These are phyloP conservation scores for Sciurus vulgaris DNA, from an alignment of 2,797 vertebrate species.

Conservation along the genomic window DNA sequence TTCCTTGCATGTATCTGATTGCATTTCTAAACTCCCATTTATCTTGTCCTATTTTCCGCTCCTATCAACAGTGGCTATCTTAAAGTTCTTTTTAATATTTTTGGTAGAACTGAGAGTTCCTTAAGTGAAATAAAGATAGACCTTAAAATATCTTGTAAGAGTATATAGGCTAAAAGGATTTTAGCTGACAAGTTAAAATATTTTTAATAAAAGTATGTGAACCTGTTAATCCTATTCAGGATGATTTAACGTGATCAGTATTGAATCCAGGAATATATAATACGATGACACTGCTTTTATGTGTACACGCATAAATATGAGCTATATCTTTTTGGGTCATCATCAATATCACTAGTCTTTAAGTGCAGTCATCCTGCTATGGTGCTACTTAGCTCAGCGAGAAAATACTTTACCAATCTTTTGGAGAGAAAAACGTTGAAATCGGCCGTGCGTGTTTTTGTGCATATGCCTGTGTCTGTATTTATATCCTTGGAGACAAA, in stretches of 20 bases:
- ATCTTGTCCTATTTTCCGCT: slow-evolving; percentile 62
- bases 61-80: slow-evolving; percentile 49
- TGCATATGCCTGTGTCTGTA: neutral
- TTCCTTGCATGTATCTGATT: slow-evolving; percentile 51
- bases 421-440: neutral
- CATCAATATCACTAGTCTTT: neutral
- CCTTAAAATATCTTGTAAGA: slow-evolving; percentile 29
- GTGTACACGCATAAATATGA: slow-evolving; percentile 1
- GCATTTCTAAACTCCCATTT: slow-evolving; percentile 62
- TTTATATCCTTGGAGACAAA: neutral
- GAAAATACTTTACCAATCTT: neutral
- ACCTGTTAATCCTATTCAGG: slow-evolving; percentile 21
- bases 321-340: slow-evolving; percentile 11
- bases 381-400: neutral
- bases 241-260: slow-evolving; percentile 23
- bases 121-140: slow-evolving; percentile 63
- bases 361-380: neutral
- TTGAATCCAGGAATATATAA: neutral
- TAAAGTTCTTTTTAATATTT: slow-evolving; percentile 62
- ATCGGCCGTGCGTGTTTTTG: neutral
- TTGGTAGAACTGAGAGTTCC: slow-evolving; percentile 30
- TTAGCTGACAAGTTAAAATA: slow-evolving; percentile 53
- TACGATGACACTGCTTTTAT: neutral
- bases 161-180: neutral
- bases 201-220: slow-evolving; percentile 51